Base-by-base conservation (phyloP, 2,113 vertebrate genomes). In the Bujurquina vittata region DNA sequence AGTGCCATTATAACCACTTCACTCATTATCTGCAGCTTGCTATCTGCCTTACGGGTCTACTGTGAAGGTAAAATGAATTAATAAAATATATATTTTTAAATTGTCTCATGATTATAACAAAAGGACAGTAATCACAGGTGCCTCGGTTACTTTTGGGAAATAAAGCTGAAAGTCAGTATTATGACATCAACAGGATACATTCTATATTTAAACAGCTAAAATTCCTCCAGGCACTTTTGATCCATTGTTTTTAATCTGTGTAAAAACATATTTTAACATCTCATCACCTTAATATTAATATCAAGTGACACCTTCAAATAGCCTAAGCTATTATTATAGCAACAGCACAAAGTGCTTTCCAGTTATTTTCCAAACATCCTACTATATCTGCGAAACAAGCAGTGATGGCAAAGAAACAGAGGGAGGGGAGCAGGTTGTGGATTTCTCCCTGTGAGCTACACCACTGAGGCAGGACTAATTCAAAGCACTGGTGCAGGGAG, bases 391-490 rank as follows among this genome's bases (percentile, higher is more conserved):
- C 31, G 74, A 79, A 86, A 56, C 79, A 88, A 65, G 26, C 61
- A 57, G 77, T 22, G 77, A 79, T 40, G 56, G 49, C 73, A 85
- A 52, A 87, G 89, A 84, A 81, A 80, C 7, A 73, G 69, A 75
- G 29, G 67, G 78, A 61, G 31, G 54, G 83, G 15, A 87, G 76
- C 81, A 90, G 90, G 82, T 88, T 84, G 63, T 49, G 59, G 56
- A 63, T 82, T 75, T 67, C 65, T 79, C 81, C 73, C 82, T 81
- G 73, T 84, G 84, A 91, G 85, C 62, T 37, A 14, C 83, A 88
- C 82, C 85, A 82, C 87, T 74, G 81, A 89, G 60, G 83, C 87
- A 87, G 37, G 77, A 87, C 80, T 93, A 90, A 94, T 89, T 87
- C 75, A 83, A 87, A 72, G 59, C 88, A 88, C 43, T 83, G 80